Evolutionary conservation across 1,140 invertebrate genomes (phyloP).

Genomic region (Drosophila repletoides): DNA sequence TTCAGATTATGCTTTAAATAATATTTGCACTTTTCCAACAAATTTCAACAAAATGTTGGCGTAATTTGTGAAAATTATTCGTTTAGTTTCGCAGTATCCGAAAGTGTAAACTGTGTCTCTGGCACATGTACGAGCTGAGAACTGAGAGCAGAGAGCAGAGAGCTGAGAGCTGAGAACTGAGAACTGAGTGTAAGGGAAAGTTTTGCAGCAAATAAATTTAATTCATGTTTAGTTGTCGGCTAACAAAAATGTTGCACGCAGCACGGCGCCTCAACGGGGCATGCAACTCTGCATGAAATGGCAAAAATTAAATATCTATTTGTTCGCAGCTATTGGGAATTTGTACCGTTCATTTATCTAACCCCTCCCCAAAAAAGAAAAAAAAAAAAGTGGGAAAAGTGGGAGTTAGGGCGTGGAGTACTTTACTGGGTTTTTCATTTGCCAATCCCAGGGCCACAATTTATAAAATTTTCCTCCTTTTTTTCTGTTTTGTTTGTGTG

Average conservation of each 20-base stretch:
- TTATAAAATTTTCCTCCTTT: conserved; percentile 39
- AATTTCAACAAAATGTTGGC: neutral
- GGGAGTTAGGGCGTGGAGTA: conserved; percentile 34
- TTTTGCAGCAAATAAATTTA: conserved; percentile 51
- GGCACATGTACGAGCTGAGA: conserved; percentile 40
- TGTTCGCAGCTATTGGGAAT: conserved; percentile 49
- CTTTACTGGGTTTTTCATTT: conserved; percentile 44
- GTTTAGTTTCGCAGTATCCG: conserved; percentile 13
- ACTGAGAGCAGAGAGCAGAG: too few relatives aligned
- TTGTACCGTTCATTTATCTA: conserved; percentile 37
- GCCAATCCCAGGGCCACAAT: conserved; percentile 34
- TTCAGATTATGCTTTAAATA: neutral
- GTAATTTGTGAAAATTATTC: conserved; percentile 11
- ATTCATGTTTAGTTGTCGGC: conserved; percentile 60
- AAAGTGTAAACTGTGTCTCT: conserved; percentile 27
- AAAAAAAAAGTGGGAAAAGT: too few relatives aligned
- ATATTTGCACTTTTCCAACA: neutral
- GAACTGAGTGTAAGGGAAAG: conserved; percentile 14
- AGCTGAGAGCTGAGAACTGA: too few relatives aligned
- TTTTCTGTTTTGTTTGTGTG: conserved; percentile 14
- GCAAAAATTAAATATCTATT: conserved; percentile 78
- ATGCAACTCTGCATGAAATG: conserved; percentile 49
- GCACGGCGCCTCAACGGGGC: conserved; percentile 17
- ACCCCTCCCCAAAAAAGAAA: too few relatives aligned
- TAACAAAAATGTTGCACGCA: conserved; percentile 26